Conservation (phyloP, 2,888 invertebrate genomes). For the Adela reaumurella region DNA sequence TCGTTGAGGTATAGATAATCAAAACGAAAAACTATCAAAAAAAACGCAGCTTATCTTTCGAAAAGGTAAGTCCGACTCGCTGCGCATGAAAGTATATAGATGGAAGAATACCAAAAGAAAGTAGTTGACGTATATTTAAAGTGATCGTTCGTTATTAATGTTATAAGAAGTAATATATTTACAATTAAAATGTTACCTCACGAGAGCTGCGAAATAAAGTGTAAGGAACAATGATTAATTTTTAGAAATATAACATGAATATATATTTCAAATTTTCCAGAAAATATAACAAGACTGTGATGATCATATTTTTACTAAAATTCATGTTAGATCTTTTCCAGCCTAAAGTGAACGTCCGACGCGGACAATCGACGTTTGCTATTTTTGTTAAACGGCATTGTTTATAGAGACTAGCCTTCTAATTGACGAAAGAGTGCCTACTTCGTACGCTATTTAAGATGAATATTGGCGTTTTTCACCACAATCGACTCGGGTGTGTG, state of each 20-base stretch:
- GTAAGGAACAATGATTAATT: constrained; percentile 8
- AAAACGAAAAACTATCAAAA: background rate
- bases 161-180: constrained; percentile 17
- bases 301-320: background rate
- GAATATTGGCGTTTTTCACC: background rate
- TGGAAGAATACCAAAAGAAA: background rate
- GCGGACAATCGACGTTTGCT: background rate
- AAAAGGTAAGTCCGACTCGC: background rate
- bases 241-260: background rate
- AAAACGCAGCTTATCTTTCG: background rate
- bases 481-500: too few species aligned
- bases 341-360: background rate
- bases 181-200: constrained; percentile 18
- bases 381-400: background rate
- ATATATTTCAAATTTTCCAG: background rate
- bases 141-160: constrained; percentile 8
- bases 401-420: background rate
- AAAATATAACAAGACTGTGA: constrained; percentile 2
- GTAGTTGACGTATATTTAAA: background rate
- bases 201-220: constrained; percentile 8
- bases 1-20: background rate
- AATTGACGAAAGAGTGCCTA: background rate
- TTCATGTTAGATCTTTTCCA: background rate
- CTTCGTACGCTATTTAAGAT: background rate
- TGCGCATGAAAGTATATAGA: background rate